Percentiles rank a stretch among this genome's conserved stretches.
phyloP scores from a whole-genome alignment of 1,140 invertebrate species.

The Drosophila triauraria region DNA sequence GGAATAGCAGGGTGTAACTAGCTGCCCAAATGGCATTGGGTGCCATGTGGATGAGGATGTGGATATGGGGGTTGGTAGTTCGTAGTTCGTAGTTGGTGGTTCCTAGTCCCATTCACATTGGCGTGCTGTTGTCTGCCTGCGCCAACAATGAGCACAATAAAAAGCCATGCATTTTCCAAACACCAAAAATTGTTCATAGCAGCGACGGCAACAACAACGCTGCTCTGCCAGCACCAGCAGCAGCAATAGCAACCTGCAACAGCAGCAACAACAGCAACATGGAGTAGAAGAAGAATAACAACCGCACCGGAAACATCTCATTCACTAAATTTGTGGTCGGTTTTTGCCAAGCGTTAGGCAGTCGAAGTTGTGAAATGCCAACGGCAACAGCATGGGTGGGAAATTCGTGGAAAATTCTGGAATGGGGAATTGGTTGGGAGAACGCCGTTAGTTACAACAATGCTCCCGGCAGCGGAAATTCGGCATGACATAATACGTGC shows the following conservation, averaged over 20 bases:
- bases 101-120: slow-evolving; percentile 43
- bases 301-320: slow-evolving; percentile 83
- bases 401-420: slow-evolving; percentile 17
- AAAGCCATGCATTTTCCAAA: slow-evolving; percentile 84
- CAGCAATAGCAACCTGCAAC: slow-evolving; percentile 29
- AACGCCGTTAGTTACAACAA: slow-evolving; percentile 78
- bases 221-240: slow-evolving; percentile 30
- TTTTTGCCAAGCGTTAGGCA: slow-evolving; percentile 78
- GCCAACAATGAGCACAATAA: slow-evolving; percentile 80
- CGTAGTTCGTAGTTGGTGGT: slow-evolving; percentile 1
- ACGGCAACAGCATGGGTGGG: slow-evolving; percentile 43
- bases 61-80: not conserved
- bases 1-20: slow-evolving; percentile 59
- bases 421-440: slow-evolving; percentile 37
- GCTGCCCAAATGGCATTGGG: slow-evolving; percentile 51
- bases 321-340: slow-evolving; percentile 83
- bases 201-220: slow-evolving; percentile 33
- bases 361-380: slow-evolving; percentile 82
- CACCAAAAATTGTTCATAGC: slow-evolving; percentile 75
- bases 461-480: slow-evolving; percentile 81
- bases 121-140: slow-evolving; percentile 56
- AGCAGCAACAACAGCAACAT: slow-evolving; percentile 7
- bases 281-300: slow-evolving; percentile 62
- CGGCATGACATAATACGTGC: slow-evolving; percentile 80
- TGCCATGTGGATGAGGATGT: not conserved